These are phyloP conservation scores for Pandemis cinnamomeana DNA, from an alignment of 2,888 invertebrate species.

Conservation along the genomic window DNA sequence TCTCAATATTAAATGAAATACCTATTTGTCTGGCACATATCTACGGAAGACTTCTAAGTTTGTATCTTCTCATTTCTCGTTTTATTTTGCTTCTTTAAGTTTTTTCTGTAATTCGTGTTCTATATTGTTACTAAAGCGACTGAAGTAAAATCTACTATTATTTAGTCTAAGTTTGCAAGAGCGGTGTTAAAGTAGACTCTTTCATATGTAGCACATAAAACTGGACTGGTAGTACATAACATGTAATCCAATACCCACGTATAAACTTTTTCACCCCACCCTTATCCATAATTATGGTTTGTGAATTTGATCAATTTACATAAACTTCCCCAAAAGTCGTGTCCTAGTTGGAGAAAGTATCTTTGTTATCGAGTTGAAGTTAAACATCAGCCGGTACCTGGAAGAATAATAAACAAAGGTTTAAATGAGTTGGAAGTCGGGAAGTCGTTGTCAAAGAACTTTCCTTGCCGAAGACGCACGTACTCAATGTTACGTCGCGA, in stretches of 20 bases:
- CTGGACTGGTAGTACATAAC: not conserved
- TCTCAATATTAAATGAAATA: conserved; percentile 31
- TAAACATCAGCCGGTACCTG: conserved; percentile 38
- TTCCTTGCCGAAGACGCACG: conserved; percentile 46
- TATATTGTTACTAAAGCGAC: too few species aligned
- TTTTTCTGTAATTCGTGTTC: too few species aligned
- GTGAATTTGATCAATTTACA: conserved; percentile 27
- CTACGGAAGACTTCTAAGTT: not conserved
- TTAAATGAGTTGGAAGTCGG: conserved; percentile 47
- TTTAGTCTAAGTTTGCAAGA: not conserved
- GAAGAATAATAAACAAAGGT: conserved; percentile 47
- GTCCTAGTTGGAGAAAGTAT: conserved; percentile 27
- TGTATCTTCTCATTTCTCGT: too few species aligned
- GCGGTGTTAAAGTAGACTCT: not conserved
- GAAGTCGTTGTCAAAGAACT: conserved; percentile 49
- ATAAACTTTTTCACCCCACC: conserved; percentile 11
- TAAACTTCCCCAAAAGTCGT: conserved; percentile 27
- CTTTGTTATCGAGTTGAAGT: conserved; percentile 38
- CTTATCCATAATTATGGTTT: conserved; percentile 16
- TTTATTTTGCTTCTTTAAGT: not conserved
- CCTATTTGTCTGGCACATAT: conserved; percentile 1
- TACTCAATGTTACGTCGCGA: conserved; percentile 37
- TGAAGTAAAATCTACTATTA: not conserved
- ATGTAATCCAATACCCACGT: not conserved
- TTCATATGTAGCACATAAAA: not conserved